Conservation (phyloP, 2,113 vertebrate genomes). For the Carettochelys insculpta region DNA sequence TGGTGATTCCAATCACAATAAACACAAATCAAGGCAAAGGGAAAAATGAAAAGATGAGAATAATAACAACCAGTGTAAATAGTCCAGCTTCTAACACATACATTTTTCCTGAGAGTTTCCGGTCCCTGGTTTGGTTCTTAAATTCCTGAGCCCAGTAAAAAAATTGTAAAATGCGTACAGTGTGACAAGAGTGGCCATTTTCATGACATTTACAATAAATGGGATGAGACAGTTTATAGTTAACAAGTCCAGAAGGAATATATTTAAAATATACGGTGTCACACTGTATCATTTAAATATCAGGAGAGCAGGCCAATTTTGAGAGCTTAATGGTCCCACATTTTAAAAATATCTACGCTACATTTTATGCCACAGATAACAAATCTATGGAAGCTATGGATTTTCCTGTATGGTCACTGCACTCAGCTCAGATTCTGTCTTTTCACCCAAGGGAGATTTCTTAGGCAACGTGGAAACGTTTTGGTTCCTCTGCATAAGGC, state of each 20-base stretch:
- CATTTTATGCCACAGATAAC: background rate
- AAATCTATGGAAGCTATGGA: conserved; percentile 42
- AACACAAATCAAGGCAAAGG: fast-evolving
- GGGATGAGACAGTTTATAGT: conserved; percentile 44
- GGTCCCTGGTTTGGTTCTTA: fast-evolving
- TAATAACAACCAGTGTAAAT: background rate
- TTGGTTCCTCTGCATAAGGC: background rate
- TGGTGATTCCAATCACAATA: background rate
- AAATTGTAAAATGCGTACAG: background rate
- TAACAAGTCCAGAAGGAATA: conserved; percentile 56
- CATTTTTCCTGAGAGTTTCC: background rate
- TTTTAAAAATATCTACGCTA: conserved; percentile 64
- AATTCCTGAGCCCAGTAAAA: background rate
- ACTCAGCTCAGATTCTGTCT: background rate
- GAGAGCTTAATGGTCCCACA: conserved; percentile 13
- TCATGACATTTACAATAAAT: conserved; percentile 45
- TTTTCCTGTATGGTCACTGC: conserved; percentile 9
- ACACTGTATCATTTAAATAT: conserved; percentile 47
- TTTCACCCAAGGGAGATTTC: fast-evolving
- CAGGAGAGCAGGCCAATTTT: conserved; percentile 40
- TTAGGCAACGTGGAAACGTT: fast-evolving
- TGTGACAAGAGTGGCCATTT: background rate
- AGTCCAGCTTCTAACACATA: background rate
- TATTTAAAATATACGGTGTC: conserved; percentile 59
- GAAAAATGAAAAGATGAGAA: background rate